Percentiles rank a stretch among this genome's conserved stretches.
These are phyloP conservation scores for Lochmaea capreae DNA, from an alignment of 2,888 invertebrate species.

Conservation along the genomic window DNA sequence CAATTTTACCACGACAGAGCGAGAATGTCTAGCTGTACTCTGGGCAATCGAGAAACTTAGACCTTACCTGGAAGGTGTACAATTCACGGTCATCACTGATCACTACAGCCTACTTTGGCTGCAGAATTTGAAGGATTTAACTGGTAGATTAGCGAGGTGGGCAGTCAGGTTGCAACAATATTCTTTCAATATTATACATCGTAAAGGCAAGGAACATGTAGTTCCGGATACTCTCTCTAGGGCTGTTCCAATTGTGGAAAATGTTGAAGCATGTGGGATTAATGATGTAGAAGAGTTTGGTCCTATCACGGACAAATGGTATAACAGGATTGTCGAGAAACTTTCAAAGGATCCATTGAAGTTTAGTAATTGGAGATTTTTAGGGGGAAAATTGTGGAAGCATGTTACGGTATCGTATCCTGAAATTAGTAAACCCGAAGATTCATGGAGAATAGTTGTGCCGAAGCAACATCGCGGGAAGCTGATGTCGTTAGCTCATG, in stretches of 20 bases:
- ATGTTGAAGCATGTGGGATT: too few species aligned
- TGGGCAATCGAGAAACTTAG: neutral
- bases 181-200: too few species aligned
- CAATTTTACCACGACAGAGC: neutral
- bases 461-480: neutral
- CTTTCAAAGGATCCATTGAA: slow-evolving; percentile 8
- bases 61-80: neutral
- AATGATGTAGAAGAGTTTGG: too few species aligned
- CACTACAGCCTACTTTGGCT: too few species aligned
- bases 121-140: neutral
- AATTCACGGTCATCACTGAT: neutral
- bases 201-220: too few species aligned
- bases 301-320: slow-evolving; percentile 11
- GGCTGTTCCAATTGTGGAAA: neutral
- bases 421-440: neutral
- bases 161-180: neutral
- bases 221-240: too few species aligned
- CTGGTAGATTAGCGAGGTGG: neutral
- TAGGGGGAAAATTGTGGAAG: neutral
- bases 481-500: neutral
- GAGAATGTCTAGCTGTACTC: neutral
- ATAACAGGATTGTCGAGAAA: slow-evolving; percentile 1
- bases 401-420: slow-evolving; percentile 11
- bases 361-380: neutral
- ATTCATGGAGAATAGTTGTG: slow-evolving; percentile 3